These are phyloP conservation scores for Sorex araneus DNA, from an alignment of 2,113 vertebrate genomes.

Conservation along the genomic window DNA sequence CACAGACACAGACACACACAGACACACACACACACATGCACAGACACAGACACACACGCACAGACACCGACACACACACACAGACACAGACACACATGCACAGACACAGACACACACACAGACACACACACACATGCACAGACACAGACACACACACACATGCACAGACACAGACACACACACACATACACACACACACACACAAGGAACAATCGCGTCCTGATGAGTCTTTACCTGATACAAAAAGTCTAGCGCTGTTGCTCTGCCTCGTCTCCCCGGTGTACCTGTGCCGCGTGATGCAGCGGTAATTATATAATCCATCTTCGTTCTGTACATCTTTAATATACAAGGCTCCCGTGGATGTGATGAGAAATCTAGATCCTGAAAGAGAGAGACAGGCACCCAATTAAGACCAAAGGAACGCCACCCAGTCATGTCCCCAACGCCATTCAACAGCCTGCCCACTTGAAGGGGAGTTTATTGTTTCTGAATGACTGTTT, in stretches of 20 bases:
- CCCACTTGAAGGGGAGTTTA: background rate
- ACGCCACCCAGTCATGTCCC: too few species aligned
- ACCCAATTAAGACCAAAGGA: background rate
- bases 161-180: too few species aligned
- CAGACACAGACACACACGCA: too few species aligned
- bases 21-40: too few species aligned
- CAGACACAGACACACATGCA: too few species aligned
- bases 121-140: too few species aligned
- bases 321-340: constrained; percentile 99
- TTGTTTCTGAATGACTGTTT: background rate
- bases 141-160: too few species aligned
- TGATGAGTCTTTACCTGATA: constrained; percentile 91
- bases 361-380: constrained; percentile 99
- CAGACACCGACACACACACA: too few species aligned
- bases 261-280: constrained; percentile 98
- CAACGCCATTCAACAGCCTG: background rate
- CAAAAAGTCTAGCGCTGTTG: constrained; percentile 98
- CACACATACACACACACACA: background rate
- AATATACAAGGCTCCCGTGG: constrained; percentile 99
- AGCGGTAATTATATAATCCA: constrained; percentile 99
- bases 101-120: too few species aligned
- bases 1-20: too few species aligned
- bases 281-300: constrained; percentile 97
- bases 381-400: constrained; percentile 90
- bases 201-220: background rate